Percentiles rank a stretch among this genome's conserved stretches.
These are phyloP conservation scores for Papilio polyxenes DNA, from an alignment of 1,140 invertebrate species.

Conservation along the genomic window DNA sequence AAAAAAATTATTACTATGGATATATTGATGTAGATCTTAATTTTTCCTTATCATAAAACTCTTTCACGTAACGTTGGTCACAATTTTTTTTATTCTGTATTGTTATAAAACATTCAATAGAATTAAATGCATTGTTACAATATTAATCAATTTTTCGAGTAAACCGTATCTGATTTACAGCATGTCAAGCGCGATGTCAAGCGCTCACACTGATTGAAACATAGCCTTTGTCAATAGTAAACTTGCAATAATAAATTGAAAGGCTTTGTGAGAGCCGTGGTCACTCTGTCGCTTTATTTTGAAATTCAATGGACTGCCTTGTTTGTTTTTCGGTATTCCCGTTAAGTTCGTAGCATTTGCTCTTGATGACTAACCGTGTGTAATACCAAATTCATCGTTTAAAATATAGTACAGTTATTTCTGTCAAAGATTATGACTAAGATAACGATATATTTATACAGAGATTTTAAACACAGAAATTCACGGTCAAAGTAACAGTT, in stretches of 20 bases:
- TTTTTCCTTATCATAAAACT: not conserved
- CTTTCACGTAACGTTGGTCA: not conserved
- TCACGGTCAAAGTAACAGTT: too few relatives aligned
- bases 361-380: not conserved
- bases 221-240: constrained; percentile 46
- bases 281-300: constrained; percentile 58
- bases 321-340: constrained; percentile 44
- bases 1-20: too few relatives aligned
- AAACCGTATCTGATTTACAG: constrained; percentile 17
- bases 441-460: too few relatives aligned
- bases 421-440: too few relatives aligned
- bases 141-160: constrained; percentile 31
- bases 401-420: too few relatives aligned
- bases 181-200: constrained; percentile 24
- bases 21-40: not conserved
- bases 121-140: constrained; percentile 6
- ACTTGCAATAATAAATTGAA: constrained; percentile 50
- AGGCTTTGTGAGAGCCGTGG: constrained; percentile 63
- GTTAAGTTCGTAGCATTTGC: constrained; percentile 44
- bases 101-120: not conserved
- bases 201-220: constrained; percentile 36
- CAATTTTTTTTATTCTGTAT: not conserved
- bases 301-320: constrained; percentile 61
- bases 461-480: too few relatives aligned
- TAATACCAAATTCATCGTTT: too few relatives aligned